Evolutionary conservation across 2,113 vertebrate genomes (phyloP), one percentile per base, ranked within the genome.

Genomic region (Menidia beryllina): DNA sequence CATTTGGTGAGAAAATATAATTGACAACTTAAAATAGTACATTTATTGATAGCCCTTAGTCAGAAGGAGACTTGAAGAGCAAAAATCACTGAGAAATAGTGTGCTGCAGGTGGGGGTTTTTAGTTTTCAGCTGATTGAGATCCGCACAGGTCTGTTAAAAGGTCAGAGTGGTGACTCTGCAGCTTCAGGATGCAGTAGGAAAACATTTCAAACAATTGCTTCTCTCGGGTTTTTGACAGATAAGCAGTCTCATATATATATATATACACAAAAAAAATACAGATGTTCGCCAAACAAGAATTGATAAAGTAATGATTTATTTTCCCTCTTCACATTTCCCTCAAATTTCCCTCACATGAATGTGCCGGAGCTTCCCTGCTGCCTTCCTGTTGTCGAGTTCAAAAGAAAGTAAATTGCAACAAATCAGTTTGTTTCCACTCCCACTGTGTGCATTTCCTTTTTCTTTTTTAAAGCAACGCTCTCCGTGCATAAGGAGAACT

Each of bases 1-100:
- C 38, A 0, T 34, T 56, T 20, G 43, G 27, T 23, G 21, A 1
- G 68, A 69, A 64, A 58, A 38, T 26, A n/a, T n/a, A 17, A 73
- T 94, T 87, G 73, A 88, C 50, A 20, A 50, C 82, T 90, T 89
- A 75, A 94, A 94, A 89, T 73, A 88, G 36, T 27, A 88, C 91
- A 93, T 93, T 90, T 92, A 94, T 91, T 88, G 90, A 91, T 92
- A 89, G 57, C 65, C 71, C 90, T 71, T 88, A 77, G 56, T 77
- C 2, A 72, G 25, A 38, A 4, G 73, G 41, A 21, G 25, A 77
- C 83, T 85, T 82, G 39, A 83, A 70, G 74, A 69, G 54, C 72
- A 55, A 72, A 49, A 74, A 75, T 72, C 13, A 9, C 36, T 36
- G 24, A 59, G 47, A 61, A 69, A 68, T 56, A 52, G 51, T 45